A percentile compares a stretch with the other conserved stretches of the same genome.
phyloP scores from a whole-genome alignment of 2,888 invertebrate species.

The Acrobasis consociella region DNA sequence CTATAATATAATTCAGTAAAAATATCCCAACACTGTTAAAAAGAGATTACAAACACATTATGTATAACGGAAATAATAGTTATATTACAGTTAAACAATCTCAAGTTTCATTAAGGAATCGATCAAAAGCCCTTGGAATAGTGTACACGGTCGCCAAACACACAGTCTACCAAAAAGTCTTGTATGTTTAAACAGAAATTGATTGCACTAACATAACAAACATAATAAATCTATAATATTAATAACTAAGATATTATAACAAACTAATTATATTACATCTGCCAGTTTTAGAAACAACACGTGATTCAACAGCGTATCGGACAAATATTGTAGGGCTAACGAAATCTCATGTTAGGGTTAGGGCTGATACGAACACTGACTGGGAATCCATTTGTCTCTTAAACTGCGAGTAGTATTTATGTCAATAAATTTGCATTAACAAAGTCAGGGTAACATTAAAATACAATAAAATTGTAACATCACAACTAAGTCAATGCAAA shows the following conservation, averaged over 20 bases:
- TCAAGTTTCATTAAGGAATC: neutral
- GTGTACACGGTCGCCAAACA: neutral
- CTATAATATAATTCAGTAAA: slow-evolving; percentile 28
- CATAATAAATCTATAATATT: neutral
- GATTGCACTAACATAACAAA: slow-evolving; percentile 9
- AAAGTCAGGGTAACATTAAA: no score
- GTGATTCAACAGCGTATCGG: neutral
- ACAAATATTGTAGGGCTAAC: neutral
- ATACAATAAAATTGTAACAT: no score
- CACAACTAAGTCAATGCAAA: no score
- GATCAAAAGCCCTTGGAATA: neutral
- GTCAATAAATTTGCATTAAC: no score
- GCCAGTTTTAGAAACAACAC: slow-evolving; percentile 11
- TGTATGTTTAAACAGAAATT: neutral
- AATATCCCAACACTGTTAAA: slow-evolving; percentile 23
- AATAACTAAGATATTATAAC: neutral
- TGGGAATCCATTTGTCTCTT: neutral
- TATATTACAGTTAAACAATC: neutral
- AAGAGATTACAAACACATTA: slow-evolving; percentile 8
- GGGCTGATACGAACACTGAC: no score
- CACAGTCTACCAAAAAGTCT: neutral
- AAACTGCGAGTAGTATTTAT: neutral
- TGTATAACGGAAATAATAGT: neutral
- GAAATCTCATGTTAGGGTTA: no score
- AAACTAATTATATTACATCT: neutral